Percentiles rank a stretch among this genome's conserved stretches.
These are phyloP conservation scores for Ectobius pallidus DNA, from an alignment of 2,888 invertebrate genomes.

Conservation along the genomic window DNA sequence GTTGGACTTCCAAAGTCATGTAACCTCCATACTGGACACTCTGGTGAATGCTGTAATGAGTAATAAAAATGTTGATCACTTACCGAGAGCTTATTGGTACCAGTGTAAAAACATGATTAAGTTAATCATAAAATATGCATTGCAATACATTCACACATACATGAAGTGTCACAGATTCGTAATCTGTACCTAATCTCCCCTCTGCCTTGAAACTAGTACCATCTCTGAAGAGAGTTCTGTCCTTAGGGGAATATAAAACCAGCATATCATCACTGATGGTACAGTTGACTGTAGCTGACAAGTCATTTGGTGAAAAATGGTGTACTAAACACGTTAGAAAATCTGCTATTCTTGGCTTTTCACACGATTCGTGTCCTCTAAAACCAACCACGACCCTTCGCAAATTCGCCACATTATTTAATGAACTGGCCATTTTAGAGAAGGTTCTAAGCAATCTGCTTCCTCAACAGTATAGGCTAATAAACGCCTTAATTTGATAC, in stretches of 20 bases:
- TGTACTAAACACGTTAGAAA: slow-evolving; percentile 41
- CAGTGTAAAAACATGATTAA: too few species aligned
- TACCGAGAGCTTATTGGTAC: too few species aligned
- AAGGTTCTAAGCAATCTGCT: too few species aligned
- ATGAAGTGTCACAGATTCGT: slow-evolving; percentile 24
- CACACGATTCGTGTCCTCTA: slow-evolving; percentile 29
- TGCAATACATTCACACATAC: slow-evolving; percentile 33
- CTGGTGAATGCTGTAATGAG: slow-evolving; percentile 44
- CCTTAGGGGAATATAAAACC: slow-evolving; percentile 32
- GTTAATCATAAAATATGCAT: too few species aligned
- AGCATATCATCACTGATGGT: slow-evolving; percentile 35
- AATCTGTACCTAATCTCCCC: neutral
- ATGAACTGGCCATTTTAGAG: neutral
- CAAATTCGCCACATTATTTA: neutral
- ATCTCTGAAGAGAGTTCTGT: neutral
- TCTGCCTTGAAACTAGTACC: neutral
- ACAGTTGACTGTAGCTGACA: slow-evolving; percentile 31
- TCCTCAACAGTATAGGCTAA: too few species aligned
- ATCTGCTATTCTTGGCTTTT: slow-evolving; percentile 26
- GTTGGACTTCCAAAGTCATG: slow-evolving; percentile 15
- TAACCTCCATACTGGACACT: slow-evolving; percentile 43
- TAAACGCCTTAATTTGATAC: too few species aligned
- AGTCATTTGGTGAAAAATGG: slow-evolving; percentile 33
- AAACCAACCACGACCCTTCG: slow-evolving; percentile 34
- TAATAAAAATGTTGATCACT: neutral